Evolutionary conservation across 1,140 invertebrate species (phyloP), one percentile per base, ranked within the genome.

Genomic region (Zophobas morio): DNA sequence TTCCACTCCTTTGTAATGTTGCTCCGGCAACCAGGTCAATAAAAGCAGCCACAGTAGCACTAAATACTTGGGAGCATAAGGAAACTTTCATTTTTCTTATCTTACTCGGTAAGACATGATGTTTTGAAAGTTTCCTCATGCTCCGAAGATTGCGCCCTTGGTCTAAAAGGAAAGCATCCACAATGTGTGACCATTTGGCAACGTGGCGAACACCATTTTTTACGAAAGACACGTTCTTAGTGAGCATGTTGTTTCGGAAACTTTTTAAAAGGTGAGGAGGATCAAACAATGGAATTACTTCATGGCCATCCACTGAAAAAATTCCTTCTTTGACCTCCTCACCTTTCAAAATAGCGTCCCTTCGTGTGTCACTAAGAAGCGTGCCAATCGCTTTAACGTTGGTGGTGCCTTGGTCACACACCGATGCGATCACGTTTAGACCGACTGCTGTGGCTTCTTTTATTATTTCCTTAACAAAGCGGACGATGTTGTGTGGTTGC

Each of bases 221-320:
- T 53, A 53, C 53, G 20, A 20, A 56, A 47, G 8, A 2, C 33
- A 74, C 20, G 53, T 51, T 6, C 71, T 35, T 2, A 53, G 42
- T 74, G 46, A 74, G 35, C 49, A 74, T 34, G 53, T 40, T 74
- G 49, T 46, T 46, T 8, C 49, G n/a, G 3, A 33, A 4, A n/a
- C 54, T n/a, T 36, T 57, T 57, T 36, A 57, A n/a, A 4, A 57
- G n/a, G n/a, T 57, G 54, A 33, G 54, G 54, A 5, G 54, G 54
- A n/a, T 57, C 54, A 57, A 5, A 57, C 54, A 57, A 57, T 4
- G 54, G 54, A 33, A 57, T 36, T 4, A 57, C 54, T 57, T 57
- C 54, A 4, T 57, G 4, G 4, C 54, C 54, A 57, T 36, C n/a
- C 20, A 57, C 35, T 4, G n/a, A 57, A 57, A 57, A 57, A 57